Evolutionary conservation across 2,113 vertebrate genomes (phyloP), one percentile per base, ranked within the genome.

Genomic region (Epinephelus fuscoguttatus): DNA sequence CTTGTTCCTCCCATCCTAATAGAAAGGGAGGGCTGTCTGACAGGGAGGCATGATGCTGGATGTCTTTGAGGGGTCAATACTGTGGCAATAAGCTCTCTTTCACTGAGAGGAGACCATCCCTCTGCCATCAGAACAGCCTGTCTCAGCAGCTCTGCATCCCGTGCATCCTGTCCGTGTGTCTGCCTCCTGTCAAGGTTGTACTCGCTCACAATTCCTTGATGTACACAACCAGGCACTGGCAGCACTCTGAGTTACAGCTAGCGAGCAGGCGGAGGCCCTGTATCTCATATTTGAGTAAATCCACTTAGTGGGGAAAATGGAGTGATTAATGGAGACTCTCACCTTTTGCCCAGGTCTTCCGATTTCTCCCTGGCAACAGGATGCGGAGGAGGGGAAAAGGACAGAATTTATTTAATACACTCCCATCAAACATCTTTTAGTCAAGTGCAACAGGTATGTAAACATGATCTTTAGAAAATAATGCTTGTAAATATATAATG

Each of bases 321-420:
- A 81, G 75, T 87, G 90, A 92, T 88, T 81, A 82, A 94, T 90
- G 90, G 74, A 74, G 73, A 83, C 73, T 72, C 96, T 93, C 97
- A 99, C 98, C 98, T 99, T 99, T 95, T 97, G 96, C 95, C 98
- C 98, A 74, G 98, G 98, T 94, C 97, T 96, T 95, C 98, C 98
- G 85, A 99, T 97, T 94, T 99, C 98, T 93, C 98, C 98, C 98
- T 99, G 95, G 84, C 86, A 92, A 94, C 92, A 91, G 84, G 87
- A 93, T 78, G 70, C 59, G 81, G 78, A 87, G 87, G 86, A 91
- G 86, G 68, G 64, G 80, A 91, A 82, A 91, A 80, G 70, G 86
- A 94, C 78, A 90, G 63, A 12, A 18, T 85, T 66, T 70, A 81
- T 78, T 91, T 89, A 91, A 90, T 88, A 71, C 47, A 78, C 79